Conservation (phyloP, 2,888 invertebrate species). For the Tromatobia lineatoria region DNA sequence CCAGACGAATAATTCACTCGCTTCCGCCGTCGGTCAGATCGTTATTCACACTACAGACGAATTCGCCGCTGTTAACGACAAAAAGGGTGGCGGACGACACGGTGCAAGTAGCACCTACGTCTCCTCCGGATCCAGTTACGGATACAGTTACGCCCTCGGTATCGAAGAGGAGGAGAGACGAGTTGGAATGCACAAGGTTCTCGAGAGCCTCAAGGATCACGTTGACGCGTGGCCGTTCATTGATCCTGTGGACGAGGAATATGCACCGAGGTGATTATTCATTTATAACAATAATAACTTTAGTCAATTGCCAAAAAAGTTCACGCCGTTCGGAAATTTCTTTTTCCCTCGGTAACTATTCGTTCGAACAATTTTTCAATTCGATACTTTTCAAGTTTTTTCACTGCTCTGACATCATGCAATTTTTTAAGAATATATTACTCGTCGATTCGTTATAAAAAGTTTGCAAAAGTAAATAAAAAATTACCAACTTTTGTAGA, state of each 20-base stretch:
- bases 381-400: no score
- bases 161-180: conserved; percentile 92
- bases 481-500: no score
- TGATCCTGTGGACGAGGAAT: conserved; percentile 96
- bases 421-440: no score
- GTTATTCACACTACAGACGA: conserved; percentile 88
- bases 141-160: conserved; percentile 81
- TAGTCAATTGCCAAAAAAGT: no score
- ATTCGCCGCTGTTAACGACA: conserved; percentile 76
- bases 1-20: conserved; percentile 95
- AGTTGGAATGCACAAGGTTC: conserved; percentile 96
- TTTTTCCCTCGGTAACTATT: no score
- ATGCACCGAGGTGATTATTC: conserved; percentile 92
- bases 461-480: no score
- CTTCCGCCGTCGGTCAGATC: conserved; percentile 94
- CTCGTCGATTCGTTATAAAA: no score
- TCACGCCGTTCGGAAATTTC: no score
- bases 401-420: no score
- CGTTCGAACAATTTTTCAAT: no score
- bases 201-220: conserved; percentile 94
- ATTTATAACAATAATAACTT: neutral
- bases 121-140: conserved; percentile 79
- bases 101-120: conserved; percentile 77
- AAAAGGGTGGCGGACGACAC: conserved; percentile 78
- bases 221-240: conserved; percentile 98